Percentiles rank a stretch among this genome's conserved stretches.
phyloP scores from a whole-genome alignment of 1,140 invertebrate species.

The Plutomurus gul region DNA sequence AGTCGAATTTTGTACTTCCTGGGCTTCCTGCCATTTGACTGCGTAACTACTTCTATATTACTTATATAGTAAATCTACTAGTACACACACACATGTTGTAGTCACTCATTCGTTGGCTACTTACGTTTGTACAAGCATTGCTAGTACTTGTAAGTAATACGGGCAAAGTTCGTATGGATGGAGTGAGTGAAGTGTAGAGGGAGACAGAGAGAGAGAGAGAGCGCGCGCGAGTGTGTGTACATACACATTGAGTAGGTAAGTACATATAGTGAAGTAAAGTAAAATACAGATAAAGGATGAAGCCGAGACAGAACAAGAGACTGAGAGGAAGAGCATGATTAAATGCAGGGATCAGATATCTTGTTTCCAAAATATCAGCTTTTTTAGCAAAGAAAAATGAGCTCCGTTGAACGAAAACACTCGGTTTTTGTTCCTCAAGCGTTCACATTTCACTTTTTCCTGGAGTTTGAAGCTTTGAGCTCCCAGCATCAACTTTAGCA shows the following conservation, averaged over 20 bases:
- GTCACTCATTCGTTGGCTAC: background rate
- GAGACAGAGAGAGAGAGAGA: background rate
- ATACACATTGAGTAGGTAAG: too few relatives aligned
- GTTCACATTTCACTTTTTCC: background rate
- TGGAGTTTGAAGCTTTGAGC: background rate
- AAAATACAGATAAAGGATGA: constrained; percentile 6
- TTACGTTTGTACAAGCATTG: background rate
- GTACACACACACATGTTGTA: too few relatives aligned
- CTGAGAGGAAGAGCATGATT: constrained; percentile 13
- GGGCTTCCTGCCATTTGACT: background rate
- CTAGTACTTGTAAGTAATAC: background rate
- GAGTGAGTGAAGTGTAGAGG: constrained; percentile 12
- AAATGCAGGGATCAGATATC: constrained; percentile 33
- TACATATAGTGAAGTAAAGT: constrained; percentile 25
- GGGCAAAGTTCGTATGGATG: background rate
- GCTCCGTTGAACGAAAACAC: constrained; percentile 6
- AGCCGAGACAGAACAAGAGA: constrained; percentile 8
- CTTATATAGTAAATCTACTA: too few relatives aligned
- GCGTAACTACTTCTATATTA: too few relatives aligned
- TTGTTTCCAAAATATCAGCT: constrained; percentile 34
- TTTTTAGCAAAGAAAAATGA: constrained; percentile 31
- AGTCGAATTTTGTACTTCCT: background rate
- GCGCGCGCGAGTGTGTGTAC: too few relatives aligned
- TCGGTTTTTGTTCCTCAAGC: background rate
- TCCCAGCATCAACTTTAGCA: background rate